phyloP scores from a whole-genome alignment of 2,797 vertebrate species.

The Denticeps clupeoides region DNA sequence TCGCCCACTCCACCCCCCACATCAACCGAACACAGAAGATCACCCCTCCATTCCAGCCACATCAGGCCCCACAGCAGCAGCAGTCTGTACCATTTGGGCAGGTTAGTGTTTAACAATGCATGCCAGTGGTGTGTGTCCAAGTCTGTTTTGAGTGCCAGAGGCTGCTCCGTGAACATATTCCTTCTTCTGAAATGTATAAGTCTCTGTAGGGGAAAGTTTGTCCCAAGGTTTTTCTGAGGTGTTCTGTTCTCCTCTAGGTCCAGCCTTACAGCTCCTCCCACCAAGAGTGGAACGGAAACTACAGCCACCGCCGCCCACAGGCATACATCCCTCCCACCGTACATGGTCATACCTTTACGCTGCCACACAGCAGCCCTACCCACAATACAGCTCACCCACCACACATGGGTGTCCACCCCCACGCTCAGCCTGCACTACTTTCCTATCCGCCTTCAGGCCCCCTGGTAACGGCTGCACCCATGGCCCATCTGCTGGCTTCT shows the following conservation, averaged over 20 bases:
- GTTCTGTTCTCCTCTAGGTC: slow-evolving; percentile 52
- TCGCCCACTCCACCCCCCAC: slow-evolving; percentile 61
- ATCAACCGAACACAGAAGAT: slow-evolving; percentile 81
- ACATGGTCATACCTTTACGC: slow-evolving; percentile 75
- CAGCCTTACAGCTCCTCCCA: slow-evolving; percentile 80
- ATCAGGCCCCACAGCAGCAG: slow-evolving; percentile 43
- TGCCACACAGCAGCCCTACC: slow-evolving; percentile 85
- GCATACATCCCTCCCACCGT: slow-evolving; percentile 78
- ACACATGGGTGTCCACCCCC: slow-evolving; percentile 72
- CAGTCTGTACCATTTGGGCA: slow-evolving; percentile 82
- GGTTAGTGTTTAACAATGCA: slow-evolving; percentile 47
- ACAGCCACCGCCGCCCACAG: slow-evolving; percentile 77
- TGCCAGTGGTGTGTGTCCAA: neutral
- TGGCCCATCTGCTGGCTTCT: slow-evolving; percentile 90
- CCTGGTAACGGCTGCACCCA: slow-evolving; percentile 73
- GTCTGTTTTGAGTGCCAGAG: neutral
- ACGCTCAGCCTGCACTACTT: slow-evolving; percentile 75
- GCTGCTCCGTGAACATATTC: too few species aligned
- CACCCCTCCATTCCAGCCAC: slow-evolving; percentile 74
- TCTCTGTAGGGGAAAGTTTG: neutral
- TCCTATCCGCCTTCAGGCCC: slow-evolving; percentile 75
- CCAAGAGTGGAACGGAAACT: slow-evolving; percentile 95
- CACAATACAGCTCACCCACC: slow-evolving; percentile 60
- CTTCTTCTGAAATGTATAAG: neutral
- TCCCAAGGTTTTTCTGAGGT: too few species aligned